phyloP scores from a whole-genome alignment of 2,888 invertebrate species.

The Xestoiulus laeticollis region DNA sequence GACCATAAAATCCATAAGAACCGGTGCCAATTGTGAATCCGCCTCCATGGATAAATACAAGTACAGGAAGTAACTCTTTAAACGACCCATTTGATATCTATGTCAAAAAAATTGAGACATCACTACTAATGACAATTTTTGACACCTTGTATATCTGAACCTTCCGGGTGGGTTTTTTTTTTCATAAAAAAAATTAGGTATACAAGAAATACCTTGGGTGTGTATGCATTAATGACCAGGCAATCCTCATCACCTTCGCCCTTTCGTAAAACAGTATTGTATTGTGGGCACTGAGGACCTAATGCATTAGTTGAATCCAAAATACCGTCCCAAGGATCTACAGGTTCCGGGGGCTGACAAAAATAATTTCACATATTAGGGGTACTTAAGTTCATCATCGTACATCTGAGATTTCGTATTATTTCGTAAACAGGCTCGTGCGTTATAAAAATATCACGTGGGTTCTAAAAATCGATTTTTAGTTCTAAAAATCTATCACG shows the following conservation, averaged over 20 bases:
- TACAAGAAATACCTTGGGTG: constrained; percentile 52
- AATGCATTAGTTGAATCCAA: constrained; percentile 50
- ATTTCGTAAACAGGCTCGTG: too few species aligned
- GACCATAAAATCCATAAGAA: constrained; percentile 61
- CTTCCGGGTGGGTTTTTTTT: too few species aligned
- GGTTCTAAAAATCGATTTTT: too few species aligned
- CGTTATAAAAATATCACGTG: neutral
- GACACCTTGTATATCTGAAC: too few species aligned
- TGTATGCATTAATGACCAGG: constrained; percentile 54
- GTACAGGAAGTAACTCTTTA: constrained; percentile 60
- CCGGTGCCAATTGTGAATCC: constrained; percentile 59
- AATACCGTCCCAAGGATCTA: constrained; percentile 52
- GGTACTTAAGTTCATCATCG: too few species aligned
- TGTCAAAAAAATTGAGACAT: neutral
- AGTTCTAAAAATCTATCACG: too few species aligned
- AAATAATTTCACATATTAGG: too few species aligned
- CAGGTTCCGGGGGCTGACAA: constrained; percentile 50
- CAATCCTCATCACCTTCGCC: constrained; percentile 55
- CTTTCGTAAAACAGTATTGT: neutral
- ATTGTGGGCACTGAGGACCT: constrained; percentile 51
- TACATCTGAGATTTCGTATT: too few species aligned
- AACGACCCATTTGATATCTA: neutral
- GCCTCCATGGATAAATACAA: constrained; percentile 64
- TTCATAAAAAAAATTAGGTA: too few species aligned
- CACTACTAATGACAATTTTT: neutral